Evolutionary conservation across 2,888 invertebrate genomes (phyloP), one percentile per base, ranked within the genome.

Genomic region (Eretmocerus hayati): DNA sequence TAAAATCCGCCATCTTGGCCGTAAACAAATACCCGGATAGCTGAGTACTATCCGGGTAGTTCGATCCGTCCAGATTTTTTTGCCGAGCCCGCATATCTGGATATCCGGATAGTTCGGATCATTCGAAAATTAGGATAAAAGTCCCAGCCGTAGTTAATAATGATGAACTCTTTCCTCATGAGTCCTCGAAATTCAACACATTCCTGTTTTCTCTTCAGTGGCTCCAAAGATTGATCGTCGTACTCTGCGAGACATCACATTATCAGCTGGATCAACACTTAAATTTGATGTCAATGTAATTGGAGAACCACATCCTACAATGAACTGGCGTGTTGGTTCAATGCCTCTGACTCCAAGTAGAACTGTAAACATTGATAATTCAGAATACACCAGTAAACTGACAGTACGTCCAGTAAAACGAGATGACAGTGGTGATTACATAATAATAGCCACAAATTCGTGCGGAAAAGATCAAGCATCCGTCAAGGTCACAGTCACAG

Each of bases 211-310:
- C 16, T 22, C 16, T 75, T 54, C 67, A 84, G 83, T 95, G 70
- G 92, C 95, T 56, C 97, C 97, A 16, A 90, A 90, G 75, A 97
- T 99, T 71, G 94, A 96, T 75, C 81, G 95, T 53, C 83, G 92
- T 58, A 89, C 93, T 66, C 78, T 96, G 21, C 83, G 91, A 32
- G 91, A 94, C 63, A 78, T 95, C 35, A 90, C 90, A 2, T 75
- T 97, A 46, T 94, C 95, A 31, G 88, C 91, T 37, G 95, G 97
- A 33, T 85, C 92, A 19, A 83, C 92, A 18, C 81, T 99, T 55
- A 95, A 95, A 73, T 83, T 95, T 65, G 93, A 95, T 62, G 94
- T 92, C 0, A 85, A 85, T 54, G 89, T 97, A 48, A 87, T 84
- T 65, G 99, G 97, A 48, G 95, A 97, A 67, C 97, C 99, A 2